phyloP scores from a whole-genome alignment of 2,113 vertebrate genomes.

The Grammomys dolichurus region DNA sequence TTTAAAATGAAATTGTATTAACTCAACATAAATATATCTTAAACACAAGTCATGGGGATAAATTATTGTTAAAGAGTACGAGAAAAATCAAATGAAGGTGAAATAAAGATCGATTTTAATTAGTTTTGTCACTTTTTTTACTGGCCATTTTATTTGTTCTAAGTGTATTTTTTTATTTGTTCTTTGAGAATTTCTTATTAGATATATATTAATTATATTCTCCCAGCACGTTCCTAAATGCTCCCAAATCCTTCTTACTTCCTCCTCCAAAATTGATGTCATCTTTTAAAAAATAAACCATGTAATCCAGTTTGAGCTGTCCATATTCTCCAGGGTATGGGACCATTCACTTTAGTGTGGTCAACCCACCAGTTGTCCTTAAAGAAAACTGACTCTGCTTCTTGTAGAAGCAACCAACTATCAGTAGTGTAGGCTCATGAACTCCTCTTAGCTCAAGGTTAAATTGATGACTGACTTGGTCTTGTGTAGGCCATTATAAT shows the following conservation, averaged over 20 bases:
- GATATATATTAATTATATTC: neutral
- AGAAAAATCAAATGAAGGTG: neutral
- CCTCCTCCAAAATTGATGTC: neutral
- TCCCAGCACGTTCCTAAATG: neutral
- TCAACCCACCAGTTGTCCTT: neutral
- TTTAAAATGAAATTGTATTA: slow-evolving; percentile 7
- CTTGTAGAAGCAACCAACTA: neutral
- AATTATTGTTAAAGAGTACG: neutral
- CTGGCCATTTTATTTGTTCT: neutral
- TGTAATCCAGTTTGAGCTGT: neutral
- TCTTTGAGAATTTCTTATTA: neutral
- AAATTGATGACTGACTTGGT: neutral
- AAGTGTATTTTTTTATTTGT: neutral
- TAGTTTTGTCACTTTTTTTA: neutral
- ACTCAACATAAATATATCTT: neutral
- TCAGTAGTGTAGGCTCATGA: neutral
- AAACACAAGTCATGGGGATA: neutral
- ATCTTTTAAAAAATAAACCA: neutral
- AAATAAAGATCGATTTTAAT: neutral
- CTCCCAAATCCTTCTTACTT: neutral
- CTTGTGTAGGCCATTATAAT: neutral
- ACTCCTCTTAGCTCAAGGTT: neutral
- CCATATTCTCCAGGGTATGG: neutral
- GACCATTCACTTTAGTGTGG: neutral
- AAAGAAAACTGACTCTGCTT: neutral